Base-by-base conservation (phyloP, 1,140 invertebrate genomes). In the Drosophila sproati region DNA sequence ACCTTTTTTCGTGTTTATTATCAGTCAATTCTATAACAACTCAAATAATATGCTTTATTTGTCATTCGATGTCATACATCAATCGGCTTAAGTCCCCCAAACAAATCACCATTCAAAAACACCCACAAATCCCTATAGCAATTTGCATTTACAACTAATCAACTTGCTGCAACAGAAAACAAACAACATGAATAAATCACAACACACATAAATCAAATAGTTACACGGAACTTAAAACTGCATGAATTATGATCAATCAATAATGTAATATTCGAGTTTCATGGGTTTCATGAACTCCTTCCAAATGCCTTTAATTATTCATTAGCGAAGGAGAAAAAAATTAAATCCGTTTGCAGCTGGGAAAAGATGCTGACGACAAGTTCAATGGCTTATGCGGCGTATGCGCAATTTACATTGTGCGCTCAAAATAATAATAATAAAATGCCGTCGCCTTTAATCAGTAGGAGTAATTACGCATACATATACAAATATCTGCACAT, bases 401-500 rank as follows among this genome's bases (percentile, higher is more conserved):
- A 76, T 79, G 52, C 39, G 66, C 83, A 79, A 59, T 73, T 79
- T 86, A 83, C 61, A 55, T 75, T 85, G 76, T 85, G 66, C 64
- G 74, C 73, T 78, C 57, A 67, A 63, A 54, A 80, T 78, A 54
- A 61, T 32, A 37, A 20, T 50, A 77, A 73, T 20, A 20, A 20
- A 20, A 20, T 20, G 20, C 20, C 78, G 28, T 68, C 70, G 43
- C 68, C 66, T 80, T 83, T 87, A 82, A 86, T 86, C 82, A 82
- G 79, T 67, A 35, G 51, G 61, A 64, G 59, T 78, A 88, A 86
- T 86, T 73, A 82, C 83, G 77, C 68, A 82, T 75, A 72, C 78
- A 81, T 59, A 69, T 55, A 72, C 78, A 81, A 63, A 69, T 55
- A 45, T 69, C 48, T 77, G 81, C 73, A 57, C 52, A 12, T 35